Base-by-base conservation (phyloP, 2,797 vertebrate genomes). In the Crypturellus tataupa region DNA sequence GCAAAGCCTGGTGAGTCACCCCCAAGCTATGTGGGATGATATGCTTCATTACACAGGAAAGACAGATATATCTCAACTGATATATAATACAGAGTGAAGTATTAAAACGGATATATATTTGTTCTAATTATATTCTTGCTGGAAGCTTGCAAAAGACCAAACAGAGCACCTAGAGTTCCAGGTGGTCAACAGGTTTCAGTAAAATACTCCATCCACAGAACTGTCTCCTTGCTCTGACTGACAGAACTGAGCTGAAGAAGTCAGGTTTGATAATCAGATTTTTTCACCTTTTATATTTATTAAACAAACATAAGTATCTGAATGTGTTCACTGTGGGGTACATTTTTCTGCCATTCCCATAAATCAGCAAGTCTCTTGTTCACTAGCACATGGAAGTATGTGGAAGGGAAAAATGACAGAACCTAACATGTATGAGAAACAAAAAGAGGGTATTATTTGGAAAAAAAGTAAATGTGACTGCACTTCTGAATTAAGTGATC, bases 21-120 rank as follows among this genome's bases (percentile, higher is more conserved):
- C 85, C 94, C 62, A 93, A 94, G 71, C 83, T 83, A 96, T 56
- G 71, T 72, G 73, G 93, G 94, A 96, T 95, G 89, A 95, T 94
- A 84, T 89, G 87, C 80, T 93, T 96, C 89, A 58, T 94, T 88
- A 94, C 85, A 95, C 95, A 96, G 95, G 94, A 97, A 96, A 96
- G 85, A 96, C 93, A 86, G 93, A 94, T 96, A 63, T 92, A 91
- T 96, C 95, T 94, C 73, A 64, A 77, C 87, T 96, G 96, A 96
- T 94, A 96, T 31, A 65, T 95, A 96, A 96, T 96, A 96, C 87
- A 94, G 85, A 93, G 71, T 14, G 44, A 90, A 93, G 80, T 78
- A 95, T 94, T 95, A 94, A 85, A 97, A 89, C 37, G 39, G 89
- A 86, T 93, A 86, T 96, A 95, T 95, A 71, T 93, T 92, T 75